Evolutionary conservation across 2,797 vertebrate species (phyloP).

Genomic region (Trichosurus vulpecula): DNA sequence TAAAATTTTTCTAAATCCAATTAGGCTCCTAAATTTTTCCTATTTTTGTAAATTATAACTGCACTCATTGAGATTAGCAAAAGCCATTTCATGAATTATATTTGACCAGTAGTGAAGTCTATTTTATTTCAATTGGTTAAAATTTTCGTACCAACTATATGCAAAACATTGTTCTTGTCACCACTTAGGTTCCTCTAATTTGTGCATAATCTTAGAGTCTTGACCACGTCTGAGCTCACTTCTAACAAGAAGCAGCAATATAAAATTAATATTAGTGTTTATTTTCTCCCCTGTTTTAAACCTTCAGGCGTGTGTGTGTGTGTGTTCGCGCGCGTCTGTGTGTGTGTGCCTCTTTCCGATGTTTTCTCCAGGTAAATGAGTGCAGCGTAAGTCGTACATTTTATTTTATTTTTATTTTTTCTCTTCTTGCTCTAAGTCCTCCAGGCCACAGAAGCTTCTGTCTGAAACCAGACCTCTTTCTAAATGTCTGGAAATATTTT

Average conservation of each 20-base stretch:
- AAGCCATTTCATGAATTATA: not conserved
- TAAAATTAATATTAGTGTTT: not conserved
- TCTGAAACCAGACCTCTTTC: not conserved
- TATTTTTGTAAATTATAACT: not conserved
- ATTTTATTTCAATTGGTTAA: not conserved
- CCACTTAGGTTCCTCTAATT: not conserved
- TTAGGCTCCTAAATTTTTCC: not conserved
- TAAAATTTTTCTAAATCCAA: slow-evolving; percentile 16
- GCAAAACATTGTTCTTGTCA: not conserved
- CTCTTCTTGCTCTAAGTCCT: slow-evolving; percentile 8
- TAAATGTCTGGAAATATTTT: slow-evolving; percentile 2
- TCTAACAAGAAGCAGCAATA: not conserved
- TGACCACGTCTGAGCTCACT: not conserved
- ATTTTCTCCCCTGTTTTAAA: not conserved
- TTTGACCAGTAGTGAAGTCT: not conserved
- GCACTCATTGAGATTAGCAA: not conserved
- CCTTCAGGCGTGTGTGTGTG: not conserved
- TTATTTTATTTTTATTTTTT: slow-evolving; percentile 23
- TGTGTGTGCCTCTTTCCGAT: not conserved
- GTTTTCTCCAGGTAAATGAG: not conserved
- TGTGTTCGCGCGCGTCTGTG: too few relatives aligned
- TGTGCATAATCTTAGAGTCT: not conserved
- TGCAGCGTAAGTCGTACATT: not conserved
- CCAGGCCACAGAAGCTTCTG: not conserved
- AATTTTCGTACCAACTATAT: not conserved